A percentile compares a stretch with the other conserved stretches of the same genome.
Evolutionary conservation across 1,140 invertebrate genomes (phyloP).

Genomic region (Conus betulinus): DNA sequence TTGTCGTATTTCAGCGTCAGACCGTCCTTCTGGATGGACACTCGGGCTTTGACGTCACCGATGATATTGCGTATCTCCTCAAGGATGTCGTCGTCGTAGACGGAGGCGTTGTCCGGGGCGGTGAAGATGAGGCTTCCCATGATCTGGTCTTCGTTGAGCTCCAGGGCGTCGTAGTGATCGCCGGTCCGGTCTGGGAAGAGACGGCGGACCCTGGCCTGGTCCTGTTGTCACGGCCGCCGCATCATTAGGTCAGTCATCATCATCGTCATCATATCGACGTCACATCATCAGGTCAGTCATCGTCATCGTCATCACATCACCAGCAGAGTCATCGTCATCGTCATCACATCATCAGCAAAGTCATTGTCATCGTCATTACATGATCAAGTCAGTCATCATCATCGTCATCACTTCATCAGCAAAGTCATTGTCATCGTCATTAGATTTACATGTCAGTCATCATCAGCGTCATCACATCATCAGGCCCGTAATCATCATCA

Average conservation of each 20-base stretch:
- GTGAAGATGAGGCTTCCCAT: constrained; percentile 36
- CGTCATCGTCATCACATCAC: background rate
- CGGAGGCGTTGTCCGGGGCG: constrained; percentile 16
- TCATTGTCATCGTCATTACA: too few species aligned
- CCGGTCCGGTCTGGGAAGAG: constrained; percentile 36
- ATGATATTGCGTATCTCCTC: constrained; percentile 18
- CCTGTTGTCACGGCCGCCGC: background rate
- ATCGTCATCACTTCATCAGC: background rate
- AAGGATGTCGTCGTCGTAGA: constrained; percentile 30
- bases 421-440: background rate
- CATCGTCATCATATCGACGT: too few species aligned
- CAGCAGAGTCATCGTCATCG: background rate
- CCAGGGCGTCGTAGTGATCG: constrained; percentile 33
- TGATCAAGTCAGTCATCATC: too few species aligned
- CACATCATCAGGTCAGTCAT: too few species aligned
- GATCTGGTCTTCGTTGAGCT: constrained; percentile 33
- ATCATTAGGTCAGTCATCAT: background rate
- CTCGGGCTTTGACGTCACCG: constrained; percentile 9
- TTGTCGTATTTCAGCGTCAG: constrained; percentile 1
- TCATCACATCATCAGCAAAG: background rate
- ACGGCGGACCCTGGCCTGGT: background rate
- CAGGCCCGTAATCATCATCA: too few species aligned
- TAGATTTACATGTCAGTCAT: too few species aligned
- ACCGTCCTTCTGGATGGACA: background rate
- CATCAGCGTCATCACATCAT: too few species aligned